Conservation (phyloP, 2,113 vertebrate genomes). For the Microtus ochrogaster region DNA sequence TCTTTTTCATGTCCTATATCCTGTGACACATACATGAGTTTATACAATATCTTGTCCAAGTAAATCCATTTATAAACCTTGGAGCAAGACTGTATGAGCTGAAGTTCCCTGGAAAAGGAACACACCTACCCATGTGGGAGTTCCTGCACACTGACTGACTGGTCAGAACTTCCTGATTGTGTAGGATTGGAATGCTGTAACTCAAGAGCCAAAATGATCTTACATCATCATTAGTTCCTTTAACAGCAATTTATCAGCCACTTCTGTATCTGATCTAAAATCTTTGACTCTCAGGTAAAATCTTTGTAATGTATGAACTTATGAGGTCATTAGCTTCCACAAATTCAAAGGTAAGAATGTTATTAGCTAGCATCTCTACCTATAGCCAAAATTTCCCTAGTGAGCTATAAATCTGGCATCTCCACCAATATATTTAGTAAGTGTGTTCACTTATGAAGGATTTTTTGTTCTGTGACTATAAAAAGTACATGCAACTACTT, state of each 20-base stretch:
- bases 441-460: background rate
- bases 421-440: background rate
- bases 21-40: background rate
- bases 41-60: background rate
- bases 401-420: background rate
- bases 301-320: background rate
- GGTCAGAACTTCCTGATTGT: background rate
- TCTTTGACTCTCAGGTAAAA: background rate
- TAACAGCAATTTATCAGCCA: background rate
- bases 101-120: background rate
- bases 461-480: background rate
- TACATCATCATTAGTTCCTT: background rate
- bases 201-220: background rate
- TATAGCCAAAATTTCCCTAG: background rate
- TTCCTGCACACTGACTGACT: background rate
- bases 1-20: background rate
- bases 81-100: background rate
- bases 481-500: background rate
- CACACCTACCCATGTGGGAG: background rate
- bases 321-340: background rate
- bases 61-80: background rate
- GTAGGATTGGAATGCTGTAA: background rate
- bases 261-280: background rate
- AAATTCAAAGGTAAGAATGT: background rate
- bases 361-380: background rate